Evolutionary conservation across 2,113 vertebrate species (phyloP).

Genomic region (Cephalopholis sonnerati): DNA sequence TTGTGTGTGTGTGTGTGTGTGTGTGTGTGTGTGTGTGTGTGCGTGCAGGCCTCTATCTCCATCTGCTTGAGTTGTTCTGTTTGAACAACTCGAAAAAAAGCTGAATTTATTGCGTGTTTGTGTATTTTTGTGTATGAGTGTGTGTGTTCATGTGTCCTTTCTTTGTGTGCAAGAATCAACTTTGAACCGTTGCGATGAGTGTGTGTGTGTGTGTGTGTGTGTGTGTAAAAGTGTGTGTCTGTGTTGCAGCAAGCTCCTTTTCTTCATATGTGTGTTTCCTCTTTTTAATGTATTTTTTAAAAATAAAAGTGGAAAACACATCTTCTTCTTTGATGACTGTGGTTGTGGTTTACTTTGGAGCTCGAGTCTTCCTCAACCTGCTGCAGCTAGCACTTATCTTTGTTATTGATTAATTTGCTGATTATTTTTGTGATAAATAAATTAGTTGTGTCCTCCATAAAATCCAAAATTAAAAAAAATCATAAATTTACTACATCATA

Average conservation of each 20-base stretch:
- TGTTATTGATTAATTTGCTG: too few relatives aligned
- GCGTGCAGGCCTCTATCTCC: conserved; percentile 44
- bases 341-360: conserved; percentile 9
- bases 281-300: not conserved
- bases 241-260: not conserved
- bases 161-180: not conserved
- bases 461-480: too few relatives aligned
- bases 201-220: not conserved
- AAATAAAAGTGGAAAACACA: not conserved
- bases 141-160: not conserved
- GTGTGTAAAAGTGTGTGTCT: not conserved
- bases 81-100: conserved; percentile 17
- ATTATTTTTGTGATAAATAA: too few relatives aligned
- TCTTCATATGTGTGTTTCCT: not conserved
- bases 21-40: conserved; percentile 48
- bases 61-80: conserved; percentile 50
- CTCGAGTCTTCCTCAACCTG: too few relatives aligned
- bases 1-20: conserved; percentile 57
- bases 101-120: not conserved
- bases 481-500: too few relatives aligned
- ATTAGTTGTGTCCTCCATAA: too few relatives aligned
- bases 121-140: not conserved
- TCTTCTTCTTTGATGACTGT: not conserved
- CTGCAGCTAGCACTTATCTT: too few relatives aligned
- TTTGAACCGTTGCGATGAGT: not conserved